Evolutionary conservation across 2,113 vertebrate genomes (phyloP).

Genomic region (Otis tarda): DNA sequence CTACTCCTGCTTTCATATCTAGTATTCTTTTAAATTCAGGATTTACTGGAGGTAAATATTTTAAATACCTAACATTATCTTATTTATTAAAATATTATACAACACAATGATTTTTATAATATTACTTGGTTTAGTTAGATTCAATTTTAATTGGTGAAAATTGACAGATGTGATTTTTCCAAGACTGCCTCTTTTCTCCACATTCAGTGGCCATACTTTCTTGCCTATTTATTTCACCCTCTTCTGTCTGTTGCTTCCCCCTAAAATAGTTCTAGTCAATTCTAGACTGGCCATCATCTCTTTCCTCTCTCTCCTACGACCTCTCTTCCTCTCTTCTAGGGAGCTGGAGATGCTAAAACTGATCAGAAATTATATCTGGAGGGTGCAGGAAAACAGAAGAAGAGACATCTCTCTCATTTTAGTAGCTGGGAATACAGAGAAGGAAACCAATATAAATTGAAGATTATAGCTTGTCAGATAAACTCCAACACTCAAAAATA

Average conservation of each 20-base stretch:
- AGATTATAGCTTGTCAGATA: neutral
- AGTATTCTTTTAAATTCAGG: neutral
- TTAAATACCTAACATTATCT: neutral
- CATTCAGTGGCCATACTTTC: neutral
- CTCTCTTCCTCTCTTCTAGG: neutral
- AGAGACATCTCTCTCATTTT: neutral
- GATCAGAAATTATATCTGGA: neutral
- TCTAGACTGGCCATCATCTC: neutral
- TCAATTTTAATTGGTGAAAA: neutral
- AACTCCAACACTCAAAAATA: neutral
- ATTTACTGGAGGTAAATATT: neutral
- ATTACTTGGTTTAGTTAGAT: neutral
- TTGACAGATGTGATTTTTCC: neutral
- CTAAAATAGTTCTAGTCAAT: neutral
- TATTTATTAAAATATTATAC: neutral
- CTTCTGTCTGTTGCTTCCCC: neutral
- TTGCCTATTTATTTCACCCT: neutral
- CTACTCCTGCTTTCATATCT: neutral
- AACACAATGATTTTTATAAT: neutral
- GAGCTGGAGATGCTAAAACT: neutral
- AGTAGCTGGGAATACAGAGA: neutral
- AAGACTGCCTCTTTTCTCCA: neutral
- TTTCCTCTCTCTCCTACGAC: neutral
- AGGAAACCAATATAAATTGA: neutral
- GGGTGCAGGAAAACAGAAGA: neutral